Evolutionary conservation across 2,888 invertebrate genomes (phyloP), one percentile per base, ranked within the genome.

Genomic region (Dascillus cervinus): DNA sequence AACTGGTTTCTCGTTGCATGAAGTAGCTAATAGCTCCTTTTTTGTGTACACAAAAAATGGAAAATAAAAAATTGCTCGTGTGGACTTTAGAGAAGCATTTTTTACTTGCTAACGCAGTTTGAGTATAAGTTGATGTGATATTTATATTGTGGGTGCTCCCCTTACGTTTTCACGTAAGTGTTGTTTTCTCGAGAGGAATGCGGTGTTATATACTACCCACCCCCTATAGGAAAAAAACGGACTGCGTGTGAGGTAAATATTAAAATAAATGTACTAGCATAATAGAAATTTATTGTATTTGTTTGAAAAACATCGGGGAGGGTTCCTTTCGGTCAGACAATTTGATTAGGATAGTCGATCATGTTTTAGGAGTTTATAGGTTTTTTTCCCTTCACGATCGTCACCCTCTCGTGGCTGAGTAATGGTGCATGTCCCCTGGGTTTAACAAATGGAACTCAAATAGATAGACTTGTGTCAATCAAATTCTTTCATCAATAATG

Each of bases 391-490:
- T n/a, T n/a, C 32, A 34, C 38, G 26, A 34, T 34, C 31, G 22
- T 26, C 28, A 21, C 15, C 26, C 19, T 15, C 11, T 26, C 11
- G 13, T 21, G 14, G 31, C 15, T 20, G 26, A 25, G 30, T 38
- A 38, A 38, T 38, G 34, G 30, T 28, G 27, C 26, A 38, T 34
- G 30, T 34, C 25, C 34, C 38, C 12, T 10, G 38, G 31, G 34
- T 21, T 9, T 31, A 20, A 31, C 38, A 39, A 39, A 39, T 39
- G 34, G 38, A 39, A 29, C 38, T 34, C 38, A 39, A 39, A 39
- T 34, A 39, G 38, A 39, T 24, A 39, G 38, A 39, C 34, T 38
- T 26, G 38, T 39, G 38, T 39, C 38, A 39, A 39, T 39, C 38
- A 34, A 29, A 11, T 28, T 22, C 15, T n/a, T 21, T 19, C 22